Evolutionary conservation across 2,888 invertebrate species (phyloP).

Genomic region (Operophtera brumata): DNA sequence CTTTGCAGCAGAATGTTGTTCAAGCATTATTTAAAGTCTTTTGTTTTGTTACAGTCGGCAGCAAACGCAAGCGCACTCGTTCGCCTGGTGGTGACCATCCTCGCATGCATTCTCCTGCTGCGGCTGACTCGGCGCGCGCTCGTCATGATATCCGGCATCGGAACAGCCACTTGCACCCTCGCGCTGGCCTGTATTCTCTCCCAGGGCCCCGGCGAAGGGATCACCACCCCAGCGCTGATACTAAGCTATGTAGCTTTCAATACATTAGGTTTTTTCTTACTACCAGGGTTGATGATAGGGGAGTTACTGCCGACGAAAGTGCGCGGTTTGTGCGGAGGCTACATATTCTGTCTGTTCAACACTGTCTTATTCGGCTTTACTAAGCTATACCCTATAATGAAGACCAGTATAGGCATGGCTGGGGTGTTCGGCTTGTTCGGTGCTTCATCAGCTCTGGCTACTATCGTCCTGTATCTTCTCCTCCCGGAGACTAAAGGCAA

Average conservation of each 20-base stretch:
- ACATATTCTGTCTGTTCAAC: slow-evolving; percentile 87
- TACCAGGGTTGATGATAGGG: slow-evolving; percentile 88
- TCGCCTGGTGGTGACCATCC: slow-evolving; percentile 82
- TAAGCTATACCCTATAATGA: slow-evolving; percentile 85
- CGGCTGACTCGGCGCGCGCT: slow-evolving; percentile 83
- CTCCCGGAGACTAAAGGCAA: slow-evolving; percentile 88
- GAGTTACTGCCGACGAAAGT: slow-evolving; percentile 88
- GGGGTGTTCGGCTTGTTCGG: slow-evolving; percentile 88
- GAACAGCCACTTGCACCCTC: slow-evolving; percentile 84
- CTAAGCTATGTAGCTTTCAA: slow-evolving; percentile 87
- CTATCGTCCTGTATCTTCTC: slow-evolving; percentile 83
- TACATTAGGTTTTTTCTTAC: slow-evolving; percentile 86
- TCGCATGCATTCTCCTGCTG: slow-evolving; percentile 84
- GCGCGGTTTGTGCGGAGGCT: slow-evolving; percentile 86
- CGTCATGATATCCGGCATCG: slow-evolving; percentile 84
- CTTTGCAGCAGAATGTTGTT: too few species aligned
- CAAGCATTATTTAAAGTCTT: too few species aligned
- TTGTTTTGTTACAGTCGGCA: slow-evolving; percentile 57
- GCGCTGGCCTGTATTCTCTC: slow-evolving; percentile 69
- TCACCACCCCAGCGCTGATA: slow-evolving; percentile 64
- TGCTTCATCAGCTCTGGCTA: slow-evolving; percentile 81
- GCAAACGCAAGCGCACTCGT: slow-evolving; percentile 86
- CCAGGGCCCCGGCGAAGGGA: slow-evolving; percentile 50
- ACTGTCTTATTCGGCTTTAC: slow-evolving; percentile 84
- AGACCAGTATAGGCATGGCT: slow-evolving; percentile 80